Percentiles rank a stretch among this genome's conserved stretches.
Conservation (phyloP, 92 coral and sea anemone genomes). For the Heteractis magnifica region DNA sequence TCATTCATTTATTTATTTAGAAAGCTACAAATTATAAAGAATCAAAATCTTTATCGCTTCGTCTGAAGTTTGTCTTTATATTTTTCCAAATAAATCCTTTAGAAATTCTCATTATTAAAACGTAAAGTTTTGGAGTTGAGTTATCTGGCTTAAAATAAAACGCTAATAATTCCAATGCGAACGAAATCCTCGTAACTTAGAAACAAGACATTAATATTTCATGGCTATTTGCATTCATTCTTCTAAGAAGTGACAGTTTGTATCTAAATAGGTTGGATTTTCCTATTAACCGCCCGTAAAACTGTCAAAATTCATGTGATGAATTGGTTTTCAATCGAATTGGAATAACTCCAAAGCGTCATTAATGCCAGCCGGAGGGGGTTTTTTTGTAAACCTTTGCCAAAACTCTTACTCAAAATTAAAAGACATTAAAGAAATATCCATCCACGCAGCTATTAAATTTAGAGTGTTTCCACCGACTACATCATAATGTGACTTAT, state of each 20-base stretch:
- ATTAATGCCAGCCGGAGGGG: neutral
- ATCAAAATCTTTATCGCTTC: too few species aligned
- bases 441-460: neutral
- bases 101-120: neutral
- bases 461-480: neutral
- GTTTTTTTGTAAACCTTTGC: neutral
- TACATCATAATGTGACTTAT: neutral
- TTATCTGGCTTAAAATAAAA: neutral
- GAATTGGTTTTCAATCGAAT: neutral
- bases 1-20: neutral
- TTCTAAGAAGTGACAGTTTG: neutral
- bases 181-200: neutral
- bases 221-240: constrained; percentile 12
- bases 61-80: too few species aligned
- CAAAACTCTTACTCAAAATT: neutral
- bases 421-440: neutral
- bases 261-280: neutral
- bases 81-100: neutral
- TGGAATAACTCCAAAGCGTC: neutral
- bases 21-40: neutral
- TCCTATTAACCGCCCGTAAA: neutral
- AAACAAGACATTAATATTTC: constrained; percentile 8
- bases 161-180: neutral
- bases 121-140: neutral
- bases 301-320: constrained; percentile 4